A percentile compares a stretch with the other conserved stretches of the same genome.
Evolutionary conservation across 1,140 invertebrate species (phyloP).

Genomic region (Saxidomus purpurata): DNA sequence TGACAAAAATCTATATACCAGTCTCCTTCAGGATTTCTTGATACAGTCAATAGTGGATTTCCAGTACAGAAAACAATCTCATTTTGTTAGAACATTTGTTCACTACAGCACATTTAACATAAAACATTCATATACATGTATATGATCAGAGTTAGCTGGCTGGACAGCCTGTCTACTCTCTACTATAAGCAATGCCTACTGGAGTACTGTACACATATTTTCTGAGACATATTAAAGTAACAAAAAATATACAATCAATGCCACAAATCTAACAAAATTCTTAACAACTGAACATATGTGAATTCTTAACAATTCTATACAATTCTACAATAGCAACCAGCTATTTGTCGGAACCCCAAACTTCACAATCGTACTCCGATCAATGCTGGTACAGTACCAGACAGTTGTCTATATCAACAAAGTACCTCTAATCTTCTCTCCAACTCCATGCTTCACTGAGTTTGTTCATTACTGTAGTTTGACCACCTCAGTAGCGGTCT

Average conservation of each 20-base stretch:
- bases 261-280: conserved; percentile 18
- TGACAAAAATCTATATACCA: conserved; percentile 4
- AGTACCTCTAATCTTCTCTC: neutral
- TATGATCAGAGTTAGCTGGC: neutral
- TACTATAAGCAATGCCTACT: conserved; percentile 38
- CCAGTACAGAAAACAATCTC: conserved; percentile 28
- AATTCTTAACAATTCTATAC: conserved; percentile 29
- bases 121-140: conserved; percentile 20
- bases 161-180: neutral
- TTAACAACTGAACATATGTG: conserved; percentile 16
- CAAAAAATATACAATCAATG: conserved; percentile 43
- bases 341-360: conserved; percentile 52
- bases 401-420: neutral
- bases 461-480: neutral
- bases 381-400: neutral
- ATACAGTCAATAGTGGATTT: conserved; percentile 10
- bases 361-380: neutral
- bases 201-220: conserved; percentile 25
- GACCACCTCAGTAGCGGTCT: neutral
- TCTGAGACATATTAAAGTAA: conserved; percentile 46
- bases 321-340: conserved; percentile 55
- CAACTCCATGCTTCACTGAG: neutral
- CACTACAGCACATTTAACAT: conserved; percentile 42
- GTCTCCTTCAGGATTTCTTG: neutral
- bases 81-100: conserved; percentile 29